Percentiles rank a stretch among this genome's conserved stretches.
These are phyloP conservation scores for Anthopleura sola DNA, from an alignment of 64 coral and sea anemone genomes.

Conservation along the genomic window DNA sequence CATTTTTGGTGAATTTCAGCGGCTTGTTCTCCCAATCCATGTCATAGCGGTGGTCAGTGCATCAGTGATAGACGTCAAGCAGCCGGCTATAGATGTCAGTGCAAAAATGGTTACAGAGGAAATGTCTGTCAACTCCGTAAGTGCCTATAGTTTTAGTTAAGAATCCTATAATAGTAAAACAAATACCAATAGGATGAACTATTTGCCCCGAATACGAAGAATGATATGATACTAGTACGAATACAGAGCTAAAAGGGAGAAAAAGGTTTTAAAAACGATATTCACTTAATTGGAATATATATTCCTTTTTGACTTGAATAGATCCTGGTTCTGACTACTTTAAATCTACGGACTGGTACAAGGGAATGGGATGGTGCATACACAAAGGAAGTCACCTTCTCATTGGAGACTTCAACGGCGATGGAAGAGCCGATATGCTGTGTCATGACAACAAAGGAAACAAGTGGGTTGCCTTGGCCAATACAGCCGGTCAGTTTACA, in stretches of 20 bases:
- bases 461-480: conserved; percentile 2
- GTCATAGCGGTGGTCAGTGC: neutral
- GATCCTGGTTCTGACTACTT: neutral
- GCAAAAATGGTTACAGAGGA: conserved; percentile 1
- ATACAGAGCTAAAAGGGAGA: no score
- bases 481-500: neutral
- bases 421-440: conserved; percentile 10
- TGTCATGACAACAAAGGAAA: neutral
- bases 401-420: conserved; percentile 2
- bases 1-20: no score
- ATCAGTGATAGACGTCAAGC: neutral
- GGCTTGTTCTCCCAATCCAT: neutral
- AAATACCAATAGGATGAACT: no score
- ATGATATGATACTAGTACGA: no score
- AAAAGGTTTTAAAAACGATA: no score
- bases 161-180: no score
- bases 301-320: no score
- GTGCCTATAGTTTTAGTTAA: neutral
- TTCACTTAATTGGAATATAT: no score
- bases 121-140: neutral
- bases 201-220: no score
- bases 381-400: neutral
- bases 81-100: conserved; percentile 7
- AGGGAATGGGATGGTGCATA: neutral
- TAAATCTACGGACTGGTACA: neutral